Conservation (phyloP, 1,140 invertebrate genomes). For the Papilio aristodemus region DNA sequence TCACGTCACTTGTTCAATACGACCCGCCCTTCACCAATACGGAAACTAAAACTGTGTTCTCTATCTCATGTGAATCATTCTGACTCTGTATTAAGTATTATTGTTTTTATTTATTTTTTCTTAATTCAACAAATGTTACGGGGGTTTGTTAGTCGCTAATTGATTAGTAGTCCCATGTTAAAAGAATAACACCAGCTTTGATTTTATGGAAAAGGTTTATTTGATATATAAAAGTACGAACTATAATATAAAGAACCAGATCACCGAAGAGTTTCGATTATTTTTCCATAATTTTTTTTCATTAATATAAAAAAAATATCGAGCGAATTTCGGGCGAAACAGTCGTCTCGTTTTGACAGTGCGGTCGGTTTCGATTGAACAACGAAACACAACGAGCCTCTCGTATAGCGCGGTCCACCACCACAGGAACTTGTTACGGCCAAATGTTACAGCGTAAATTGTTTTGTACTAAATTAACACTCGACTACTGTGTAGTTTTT, state of each 20-base stretch:
- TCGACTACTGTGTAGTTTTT: conserved; percentile 46
- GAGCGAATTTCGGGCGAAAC: conserved; percentile 33
- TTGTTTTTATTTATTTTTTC: conserved; percentile 27
- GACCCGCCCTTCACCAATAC: conserved; percentile 58
- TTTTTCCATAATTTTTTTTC: conserved; percentile 36
- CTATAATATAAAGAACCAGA: conserved; percentile 72
- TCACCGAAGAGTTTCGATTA: conserved; percentile 63
- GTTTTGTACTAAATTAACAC: conserved; percentile 55
- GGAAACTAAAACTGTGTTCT: conserved; percentile 36
- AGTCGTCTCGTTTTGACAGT: conserved; percentile 10
- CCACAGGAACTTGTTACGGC: conserved; percentile 65
- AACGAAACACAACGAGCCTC: conserved; percentile 45
- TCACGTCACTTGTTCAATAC: conserved; percentile 39
- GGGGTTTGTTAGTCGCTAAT: conserved; percentile 72
- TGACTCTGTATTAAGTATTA: conserved; percentile 38
- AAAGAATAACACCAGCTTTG: conserved; percentile 77
- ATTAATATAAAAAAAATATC: conserved; percentile 38
- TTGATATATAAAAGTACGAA: conserved; percentile 76
- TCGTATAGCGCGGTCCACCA: conserved; percentile 54
- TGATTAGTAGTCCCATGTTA: conserved; percentile 79
- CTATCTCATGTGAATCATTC: conserved; percentile 25
- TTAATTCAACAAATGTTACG: conserved; percentile 46
- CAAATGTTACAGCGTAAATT: conserved; percentile 63
- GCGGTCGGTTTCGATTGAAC: conserved; percentile 19
- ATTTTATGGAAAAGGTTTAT: conserved; percentile 80